Percentiles rank a stretch among this genome's conserved stretches.
Evolutionary conservation across 2,797 vertebrate species (phyloP).

Genomic region (Clarias platycephalus): DNA sequence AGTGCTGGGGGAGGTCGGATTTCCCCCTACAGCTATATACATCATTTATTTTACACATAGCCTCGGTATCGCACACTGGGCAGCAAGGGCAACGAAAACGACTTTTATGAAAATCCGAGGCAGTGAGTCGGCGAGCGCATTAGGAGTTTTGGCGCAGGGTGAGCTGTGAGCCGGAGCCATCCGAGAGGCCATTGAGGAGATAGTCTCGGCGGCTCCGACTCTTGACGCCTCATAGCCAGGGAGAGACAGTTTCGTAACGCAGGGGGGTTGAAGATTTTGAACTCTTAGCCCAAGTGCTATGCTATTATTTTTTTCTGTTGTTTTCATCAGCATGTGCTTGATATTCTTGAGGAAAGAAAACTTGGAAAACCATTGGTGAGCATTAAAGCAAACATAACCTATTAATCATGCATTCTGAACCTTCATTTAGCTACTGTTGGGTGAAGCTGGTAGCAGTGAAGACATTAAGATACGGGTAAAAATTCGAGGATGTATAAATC

Average conservation of each 20-base stretch:
- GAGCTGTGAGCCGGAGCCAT: conserved; percentile 56
- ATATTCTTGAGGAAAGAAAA: conserved; percentile 35
- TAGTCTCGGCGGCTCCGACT: conserved; percentile 22
- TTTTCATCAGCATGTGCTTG: conserved; percentile 40
- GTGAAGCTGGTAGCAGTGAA: conserved; percentile 15
- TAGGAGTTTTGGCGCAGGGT: conserved; percentile 54
- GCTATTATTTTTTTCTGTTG: conserved; percentile 11
- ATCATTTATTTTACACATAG: conserved; percentile 99
- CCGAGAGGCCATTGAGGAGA: conserved; percentile 45
- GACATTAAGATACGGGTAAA: conserved; percentile 17
- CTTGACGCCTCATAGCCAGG: conserved; percentile 50
- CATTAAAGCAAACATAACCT: conserved; percentile 23
- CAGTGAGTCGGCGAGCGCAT: conserved; percentile 57
- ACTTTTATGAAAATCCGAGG: conserved; percentile 75
- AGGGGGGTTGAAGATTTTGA: conserved; percentile 44
- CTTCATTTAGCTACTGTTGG: conserved; percentile 12
- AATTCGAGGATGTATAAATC: conserved; percentile 1
- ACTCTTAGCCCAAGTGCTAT: conserved; percentile 38
- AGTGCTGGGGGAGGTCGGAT: conserved; percentile 88
- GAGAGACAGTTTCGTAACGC: conserved; percentile 33
- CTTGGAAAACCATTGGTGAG: conserved; percentile 33
- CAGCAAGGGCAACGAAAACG: conserved; percentile 85
- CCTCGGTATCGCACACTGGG: conserved; percentile 95
- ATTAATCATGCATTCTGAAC: conserved; percentile 35
- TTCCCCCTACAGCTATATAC: conserved; percentile 97